Percentiles rank a stretch among this genome's conserved stretches.
phyloP scores from a whole-genome alignment of 2,113 vertebrate species.

The Apistogramma diplotaenia region DNA sequence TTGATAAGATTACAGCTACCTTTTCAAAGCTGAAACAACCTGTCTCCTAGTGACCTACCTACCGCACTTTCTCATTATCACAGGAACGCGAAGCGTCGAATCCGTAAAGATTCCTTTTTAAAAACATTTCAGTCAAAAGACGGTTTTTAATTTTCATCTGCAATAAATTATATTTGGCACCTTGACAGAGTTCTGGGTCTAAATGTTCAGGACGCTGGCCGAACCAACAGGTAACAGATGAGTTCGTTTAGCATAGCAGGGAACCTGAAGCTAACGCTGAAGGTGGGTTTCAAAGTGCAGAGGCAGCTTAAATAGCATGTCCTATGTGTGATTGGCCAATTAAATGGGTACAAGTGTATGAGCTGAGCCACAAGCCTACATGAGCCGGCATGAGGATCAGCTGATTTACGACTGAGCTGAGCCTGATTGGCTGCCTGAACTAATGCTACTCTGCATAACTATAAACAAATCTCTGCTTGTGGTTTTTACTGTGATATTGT shows the following conservation, averaged over 20 bases:
- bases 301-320: not conserved
- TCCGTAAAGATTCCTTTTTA: not conserved
- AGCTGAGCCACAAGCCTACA: not conserved
- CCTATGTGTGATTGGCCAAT: not conserved
- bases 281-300: not conserved
- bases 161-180: not conserved
- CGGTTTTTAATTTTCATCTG: not conserved
- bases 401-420: not conserved
- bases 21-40: slow-evolving; percentile 1
- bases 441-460: not conserved
- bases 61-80: not conserved
- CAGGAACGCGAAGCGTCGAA: not conserved
- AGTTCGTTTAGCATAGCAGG: not conserved
- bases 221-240: not conserved
- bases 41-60: not conserved
- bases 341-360: not conserved
- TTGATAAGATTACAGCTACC: not conserved
- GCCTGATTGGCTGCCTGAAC: not conserved
- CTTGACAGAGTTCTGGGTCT: not conserved
- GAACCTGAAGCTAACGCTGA: not conserved
- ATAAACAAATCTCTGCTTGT: too few species aligned
- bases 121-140: not conserved
- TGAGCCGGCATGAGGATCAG: not conserved
- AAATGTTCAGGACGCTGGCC: not conserved
- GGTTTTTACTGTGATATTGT: too few species aligned